Evolutionary conservation across 1,140 invertebrate species (phyloP), one percentile per base, ranked within the genome.

Genomic region (Megalonaias nervosa): DNA sequence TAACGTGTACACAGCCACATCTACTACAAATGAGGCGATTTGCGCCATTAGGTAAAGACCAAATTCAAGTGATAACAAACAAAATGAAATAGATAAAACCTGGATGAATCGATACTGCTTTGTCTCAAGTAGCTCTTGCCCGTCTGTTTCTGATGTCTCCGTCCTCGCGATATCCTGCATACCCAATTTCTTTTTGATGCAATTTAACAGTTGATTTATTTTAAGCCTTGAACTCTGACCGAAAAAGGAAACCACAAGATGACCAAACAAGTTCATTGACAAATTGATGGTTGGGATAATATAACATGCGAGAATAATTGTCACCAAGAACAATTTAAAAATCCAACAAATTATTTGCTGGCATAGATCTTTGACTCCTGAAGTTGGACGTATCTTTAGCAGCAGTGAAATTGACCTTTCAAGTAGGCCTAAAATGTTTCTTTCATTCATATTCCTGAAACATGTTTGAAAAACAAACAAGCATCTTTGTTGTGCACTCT

Each of bases 1-100:
- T 31, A 84, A 69, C 4, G 82, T 84, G 62, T 82, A 81, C 13
- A 77, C 75, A 15, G 80, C 26, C 48, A 85, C 68, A 58, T 85
- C 83, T 0, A 83, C 80, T 11, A 83, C 38, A 61, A 73, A 82
- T 9, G 77, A 75, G 15, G 82, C 56, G 58, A 80, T 80, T 73
- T 85, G 81, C 1, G 77, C 67, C 23, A 82, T 15, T 2, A 84
- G 57, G 55, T 81, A 57, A 2, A 81, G 70, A 11, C 81, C 64
- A 21, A 77, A 68, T 68, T 80, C 79, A 60, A 85, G 58, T 4
- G 76, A 75, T 14, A 83, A 12, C 14, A 85, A 66, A 56, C 77
- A 83, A 26, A 74, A 21, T 14, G 68, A 3, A 23, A 74, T 77
- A 9, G 71, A 38, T 16, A 81, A 11, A 21, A 81, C 1, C 48